Percentiles rank a stretch among this genome's conserved stretches.
phyloP scores from a whole-genome alignment of 2,888 invertebrate species.

The Operophtera brumata region DNA sequence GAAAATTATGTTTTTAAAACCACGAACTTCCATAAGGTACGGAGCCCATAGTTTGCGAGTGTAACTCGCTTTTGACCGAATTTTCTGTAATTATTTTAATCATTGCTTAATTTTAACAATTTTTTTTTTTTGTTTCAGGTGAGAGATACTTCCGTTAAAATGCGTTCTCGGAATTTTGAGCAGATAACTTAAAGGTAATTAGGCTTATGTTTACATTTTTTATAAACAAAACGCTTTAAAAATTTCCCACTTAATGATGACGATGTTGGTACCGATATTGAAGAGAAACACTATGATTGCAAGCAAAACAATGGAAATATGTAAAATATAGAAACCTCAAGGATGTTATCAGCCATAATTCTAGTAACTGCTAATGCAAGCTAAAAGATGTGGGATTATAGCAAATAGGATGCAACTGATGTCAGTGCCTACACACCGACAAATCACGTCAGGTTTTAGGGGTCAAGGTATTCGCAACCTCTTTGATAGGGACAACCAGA shows the following conservation, averaged over 20 bases:
- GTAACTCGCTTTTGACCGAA: too few species aligned
- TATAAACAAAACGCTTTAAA: too few species aligned
- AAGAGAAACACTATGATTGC: too few species aligned
- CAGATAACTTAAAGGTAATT: constrained; percentile 64
- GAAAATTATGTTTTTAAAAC: too few species aligned
- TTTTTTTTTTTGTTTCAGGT: constrained; percentile 66
- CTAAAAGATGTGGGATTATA: constrained; percentile 23
- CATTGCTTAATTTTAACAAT: constrained; percentile 32
- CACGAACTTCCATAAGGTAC: too few species aligned
- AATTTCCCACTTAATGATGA: too few species aligned
- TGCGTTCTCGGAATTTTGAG: constrained; percentile 59
- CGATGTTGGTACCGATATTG: too few species aligned
- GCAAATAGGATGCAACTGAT: constrained; percentile 25
- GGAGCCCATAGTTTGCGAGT: too few species aligned
- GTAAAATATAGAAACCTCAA: background rate
- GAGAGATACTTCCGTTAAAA: constrained; percentile 62
- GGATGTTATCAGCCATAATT: background rate
- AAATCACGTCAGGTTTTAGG: constrained; percentile 27
- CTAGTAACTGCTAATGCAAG: background rate
- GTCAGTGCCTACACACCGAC: constrained; percentile 33
- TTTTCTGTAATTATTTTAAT: constrained; percentile 36
- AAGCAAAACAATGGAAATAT: background rate
- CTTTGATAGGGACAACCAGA: constrained; percentile 8
- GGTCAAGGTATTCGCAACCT: constrained; percentile 31
- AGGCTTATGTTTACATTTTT: constrained; percentile 29